Base-by-base conservation (phyloP, 2,888 invertebrate species). In the Piscicola geometra region DNA sequence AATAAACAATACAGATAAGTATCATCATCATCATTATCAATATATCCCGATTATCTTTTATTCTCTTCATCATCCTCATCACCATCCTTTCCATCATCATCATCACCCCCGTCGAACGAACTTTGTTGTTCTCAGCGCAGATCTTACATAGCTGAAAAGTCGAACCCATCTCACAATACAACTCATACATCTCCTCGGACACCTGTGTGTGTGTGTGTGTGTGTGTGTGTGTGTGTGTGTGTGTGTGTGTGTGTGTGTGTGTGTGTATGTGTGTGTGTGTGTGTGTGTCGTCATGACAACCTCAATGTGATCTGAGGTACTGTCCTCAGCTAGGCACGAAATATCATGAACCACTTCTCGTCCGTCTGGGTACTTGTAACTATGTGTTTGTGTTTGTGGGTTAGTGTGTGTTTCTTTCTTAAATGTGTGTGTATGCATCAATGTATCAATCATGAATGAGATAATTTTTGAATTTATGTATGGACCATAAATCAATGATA, bases 111-210 rank as follows among this genome's bases (percentile, higher is more conserved):
- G 21, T 15, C 21, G 21, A 47, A 47, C 50, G 9, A 15, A 56
- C 60, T n/a, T 99, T 99, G 87, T 99, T 97, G 85, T 98, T 96
- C 86, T 99, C 99, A 0, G 98, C 97, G 86, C 99, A 99, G 81
- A 99, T 99, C 88, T 99, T 99, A 88, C 99, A 99, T 82, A 99
- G 87, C 86, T 86, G 98, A 88, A 99, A 99, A 79, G 99, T 99
- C 86, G 97, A 97, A 69, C 99, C 99, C 97, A 99, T 99, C 88
- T 98, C 97, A 86, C 98, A 99, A 86, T 99, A 99, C 76, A 99
- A 88, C 86, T 99, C 98, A 86, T 99, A 99, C 86, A 99, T 99
- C 84, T 99, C 99, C 85, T 97, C 94, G 0, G 98, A 84, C 35
- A 80, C 80, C 75, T 79, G 92, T 15, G 41, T 41, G 41, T 41